Conservation (phyloP, 1,140 invertebrate species). For the Theocolax elegans region DNA sequence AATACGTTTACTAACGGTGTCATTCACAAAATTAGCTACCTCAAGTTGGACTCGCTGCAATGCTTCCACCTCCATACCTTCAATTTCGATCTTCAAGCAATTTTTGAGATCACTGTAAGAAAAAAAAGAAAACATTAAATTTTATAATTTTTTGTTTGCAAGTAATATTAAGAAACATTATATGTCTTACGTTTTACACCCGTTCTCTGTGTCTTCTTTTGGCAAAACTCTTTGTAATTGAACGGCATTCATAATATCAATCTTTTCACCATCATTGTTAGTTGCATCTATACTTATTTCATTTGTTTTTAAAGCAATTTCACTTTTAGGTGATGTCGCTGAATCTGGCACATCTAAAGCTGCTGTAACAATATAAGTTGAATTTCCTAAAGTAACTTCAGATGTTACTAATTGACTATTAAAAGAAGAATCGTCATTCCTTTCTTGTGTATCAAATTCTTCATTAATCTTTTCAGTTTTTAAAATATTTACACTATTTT, state of each 20-base stretch:
- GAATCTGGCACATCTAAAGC: conserved; percentile 46
- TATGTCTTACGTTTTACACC: no score
- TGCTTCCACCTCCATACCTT: conserved; percentile 55
- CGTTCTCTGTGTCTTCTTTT: no score
- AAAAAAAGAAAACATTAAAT: background rate
- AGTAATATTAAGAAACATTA: no score
- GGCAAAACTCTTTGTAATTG: conserved; percentile 57
- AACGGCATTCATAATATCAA: conserved; percentile 61
- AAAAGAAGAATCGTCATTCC: background rate
- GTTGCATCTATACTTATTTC: conserved; percentile 41
- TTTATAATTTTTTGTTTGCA: no score
- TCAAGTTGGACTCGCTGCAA: conserved; percentile 57
- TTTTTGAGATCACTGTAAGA: conserved; percentile 46
- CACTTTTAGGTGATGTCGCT: background rate
- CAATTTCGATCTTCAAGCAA: conserved; percentile 62
- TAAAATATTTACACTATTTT: background rate
- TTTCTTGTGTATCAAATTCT: background rate
- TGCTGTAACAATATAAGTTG: conserved; percentile 60
- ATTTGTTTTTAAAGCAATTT: conserved; percentile 24
- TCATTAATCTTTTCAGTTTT: background rate
- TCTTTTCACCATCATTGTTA: conserved; percentile 53
- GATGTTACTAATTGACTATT: conserved; percentile 48
- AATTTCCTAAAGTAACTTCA: conserved; percentile 57
- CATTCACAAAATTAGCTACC: conserved; percentile 56
- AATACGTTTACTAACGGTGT: background rate